Evolutionary conservation across 2,113 vertebrate genomes (phyloP).

Genomic region (Oceanodroma tethys): DNA sequence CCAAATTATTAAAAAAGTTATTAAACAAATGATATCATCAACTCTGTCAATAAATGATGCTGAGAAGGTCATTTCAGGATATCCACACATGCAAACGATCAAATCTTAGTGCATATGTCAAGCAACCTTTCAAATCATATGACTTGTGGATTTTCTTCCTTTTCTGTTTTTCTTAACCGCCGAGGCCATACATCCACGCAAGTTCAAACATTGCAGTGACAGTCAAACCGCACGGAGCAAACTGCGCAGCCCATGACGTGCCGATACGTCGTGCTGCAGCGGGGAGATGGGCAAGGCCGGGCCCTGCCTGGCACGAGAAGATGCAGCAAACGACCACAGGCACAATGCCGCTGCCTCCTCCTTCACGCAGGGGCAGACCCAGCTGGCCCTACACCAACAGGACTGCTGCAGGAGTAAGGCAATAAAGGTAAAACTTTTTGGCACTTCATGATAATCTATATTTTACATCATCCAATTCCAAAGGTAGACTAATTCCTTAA

Average conservation of each 20-base stretch:
- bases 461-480: not conserved
- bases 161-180: not conserved
- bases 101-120: not conserved
- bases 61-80: not conserved
- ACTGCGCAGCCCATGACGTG: not conserved
- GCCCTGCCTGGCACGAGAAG: not conserved
- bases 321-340: not conserved
- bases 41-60: not conserved
- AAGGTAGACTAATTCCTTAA: not conserved
- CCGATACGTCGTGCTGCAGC: accelerated
- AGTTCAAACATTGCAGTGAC: not conserved
- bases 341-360: not conserved
- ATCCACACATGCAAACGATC: not conserved
- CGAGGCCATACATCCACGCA: not conserved
- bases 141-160: not conserved
- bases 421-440: not conserved
- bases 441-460: not conserved
- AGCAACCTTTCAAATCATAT: not conserved
- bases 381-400: not conserved
- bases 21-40: not conserved
- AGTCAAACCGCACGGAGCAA: not conserved
- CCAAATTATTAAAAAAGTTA: not conserved
- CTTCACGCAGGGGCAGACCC: not conserved
- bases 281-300: not conserved
- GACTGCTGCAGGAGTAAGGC: not conserved